A percentile compares a stretch with the other conserved stretches of the same genome.
Evolutionary conservation across 2,888 invertebrate genomes (phyloP).

Genomic region (Sinohyriopsis cumingii): DNA sequence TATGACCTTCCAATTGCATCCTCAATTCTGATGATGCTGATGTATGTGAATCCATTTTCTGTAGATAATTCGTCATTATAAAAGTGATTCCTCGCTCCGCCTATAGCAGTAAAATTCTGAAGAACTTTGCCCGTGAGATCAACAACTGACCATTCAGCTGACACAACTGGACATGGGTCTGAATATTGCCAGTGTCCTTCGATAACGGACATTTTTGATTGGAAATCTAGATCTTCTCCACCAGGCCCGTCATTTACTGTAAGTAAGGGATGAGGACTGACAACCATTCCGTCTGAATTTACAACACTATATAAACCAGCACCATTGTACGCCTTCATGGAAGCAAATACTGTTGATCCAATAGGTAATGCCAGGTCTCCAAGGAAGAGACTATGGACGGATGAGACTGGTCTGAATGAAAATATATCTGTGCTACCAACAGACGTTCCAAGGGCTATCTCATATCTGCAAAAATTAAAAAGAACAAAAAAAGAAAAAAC

Average conservation of each 20-base stretch:
- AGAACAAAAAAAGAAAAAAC: neutral
- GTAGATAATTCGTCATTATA: constrained; percentile 46
- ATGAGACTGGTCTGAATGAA: constrained; percentile 9
- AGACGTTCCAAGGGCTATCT: constrained; percentile 22
- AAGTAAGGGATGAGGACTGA: constrained; percentile 38
- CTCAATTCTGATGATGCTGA: constrained; percentile 33
- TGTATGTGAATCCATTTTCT: constrained; percentile 48
- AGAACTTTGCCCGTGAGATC: constrained; percentile 40
- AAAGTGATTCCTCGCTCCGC: constrained; percentile 21
- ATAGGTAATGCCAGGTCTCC: constrained; percentile 19
- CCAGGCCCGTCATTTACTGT: constrained; percentile 35
- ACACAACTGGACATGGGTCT: constrained; percentile 43
- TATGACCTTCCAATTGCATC: constrained; percentile 41
- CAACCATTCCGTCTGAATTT: constrained; percentile 38
- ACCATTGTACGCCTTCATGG: constrained; percentile 42
- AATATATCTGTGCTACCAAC: constrained; percentile 14
- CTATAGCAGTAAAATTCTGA: constrained; percentile 25
- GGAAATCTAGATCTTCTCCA: constrained; percentile 37
- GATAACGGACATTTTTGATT: constrained; percentile 37
- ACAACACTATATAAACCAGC: constrained; percentile 40
- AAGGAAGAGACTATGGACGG: constrained; percentile 22
- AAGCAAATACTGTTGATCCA: constrained; percentile 33
- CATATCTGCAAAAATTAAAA: constrained; percentile 18
- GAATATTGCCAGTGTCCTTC: constrained; percentile 49
- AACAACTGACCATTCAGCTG: constrained; percentile 43